Conservation (phyloP, 1,140 invertebrate genomes). For the Danaus plexippus region DNA sequence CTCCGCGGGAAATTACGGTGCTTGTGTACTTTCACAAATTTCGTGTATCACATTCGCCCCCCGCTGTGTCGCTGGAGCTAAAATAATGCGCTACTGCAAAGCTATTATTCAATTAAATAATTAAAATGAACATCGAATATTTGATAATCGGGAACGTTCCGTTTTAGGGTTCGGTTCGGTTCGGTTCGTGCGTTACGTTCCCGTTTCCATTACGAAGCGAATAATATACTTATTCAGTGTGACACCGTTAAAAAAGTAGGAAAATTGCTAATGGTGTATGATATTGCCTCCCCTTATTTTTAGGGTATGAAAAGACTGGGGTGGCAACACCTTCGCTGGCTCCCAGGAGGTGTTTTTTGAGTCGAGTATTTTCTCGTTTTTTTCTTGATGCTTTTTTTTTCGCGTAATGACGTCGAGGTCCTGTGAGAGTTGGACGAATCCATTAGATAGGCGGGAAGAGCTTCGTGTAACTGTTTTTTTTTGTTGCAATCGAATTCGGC, state of each 20-base stretch:
- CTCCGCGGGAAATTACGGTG: slow-evolving; percentile 58
- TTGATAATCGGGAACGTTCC: slow-evolving; percentile 11
- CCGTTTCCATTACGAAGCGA: slow-evolving; percentile 18
- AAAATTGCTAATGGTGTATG: slow-evolving; percentile 70
- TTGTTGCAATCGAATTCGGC: slow-evolving; percentile 43
- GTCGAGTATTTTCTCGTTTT: slow-evolving; percentile 47
- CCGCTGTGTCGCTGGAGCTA: slow-evolving; percentile 34
- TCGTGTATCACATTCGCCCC: slow-evolving; percentile 32
- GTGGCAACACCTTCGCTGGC: slow-evolving; percentile 60
- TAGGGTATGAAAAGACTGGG: slow-evolving; percentile 61
- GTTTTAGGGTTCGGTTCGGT: neutral
- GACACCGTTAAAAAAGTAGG: slow-evolving; percentile 68
- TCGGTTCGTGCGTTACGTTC: neutral
- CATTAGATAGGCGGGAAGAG: slow-evolving; percentile 67
- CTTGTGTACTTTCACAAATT: slow-evolving; percentile 49
- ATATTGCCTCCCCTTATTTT: slow-evolving; percentile 67
- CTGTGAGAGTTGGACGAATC: slow-evolving; percentile 66
- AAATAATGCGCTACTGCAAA: slow-evolving; percentile 23
- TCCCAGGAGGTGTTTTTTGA: slow-evolving; percentile 62
- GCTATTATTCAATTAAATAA: slow-evolving; percentile 55
- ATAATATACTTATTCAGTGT: slow-evolving; percentile 55
- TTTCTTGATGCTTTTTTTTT: slow-evolving; percentile 46
- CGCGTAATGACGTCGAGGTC: slow-evolving; percentile 64
- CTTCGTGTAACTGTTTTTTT: slow-evolving; percentile 64
- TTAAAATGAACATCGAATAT: slow-evolving; percentile 42